Percentiles rank a stretch among this genome's conserved stretches.
Evolutionary conservation across 2,888 invertebrate genomes (phyloP).

Genomic region (Parascotia fuliginaria): DNA sequence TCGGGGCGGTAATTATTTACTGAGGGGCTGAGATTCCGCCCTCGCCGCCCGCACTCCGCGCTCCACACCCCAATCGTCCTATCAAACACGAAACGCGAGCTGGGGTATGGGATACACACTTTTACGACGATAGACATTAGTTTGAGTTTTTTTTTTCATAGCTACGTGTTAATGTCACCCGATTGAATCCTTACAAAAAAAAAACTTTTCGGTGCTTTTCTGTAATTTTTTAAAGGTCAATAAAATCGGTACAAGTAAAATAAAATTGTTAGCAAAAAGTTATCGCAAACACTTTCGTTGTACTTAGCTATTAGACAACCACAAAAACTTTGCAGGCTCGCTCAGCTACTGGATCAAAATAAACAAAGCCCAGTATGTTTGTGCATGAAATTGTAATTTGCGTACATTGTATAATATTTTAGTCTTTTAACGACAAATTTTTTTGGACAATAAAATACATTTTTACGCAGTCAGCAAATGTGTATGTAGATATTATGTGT

Average conservation of each 20-base stretch:
- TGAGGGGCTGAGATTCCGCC: slow-evolving; percentile 72
- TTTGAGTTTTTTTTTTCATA: slow-evolving; percentile 27
- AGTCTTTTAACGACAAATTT: not conserved
- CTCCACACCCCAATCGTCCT: slow-evolving; percentile 40
- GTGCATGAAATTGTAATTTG: slow-evolving; percentile 10
- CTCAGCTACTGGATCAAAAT: slow-evolving; percentile 22
- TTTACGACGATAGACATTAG: slow-evolving; percentile 36
- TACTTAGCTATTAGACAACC: slow-evolving; percentile 15
- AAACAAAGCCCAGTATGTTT: slow-evolving; percentile 14
- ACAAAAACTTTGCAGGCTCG: slow-evolving; percentile 14
- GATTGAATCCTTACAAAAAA: slow-evolving; percentile 8
- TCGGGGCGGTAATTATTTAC: slow-evolving; percentile 78
- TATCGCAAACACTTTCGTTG: slow-evolving; percentile 17
- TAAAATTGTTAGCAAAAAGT: slow-evolving; percentile 8
- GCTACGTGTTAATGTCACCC: slow-evolving; percentile 13
- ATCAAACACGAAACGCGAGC: slow-evolving; percentile 39
- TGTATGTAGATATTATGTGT: slow-evolving; percentile 25
- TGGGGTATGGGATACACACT: slow-evolving; percentile 34
- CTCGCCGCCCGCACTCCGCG: slow-evolving; percentile 46
- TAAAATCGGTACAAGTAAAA: not conserved
- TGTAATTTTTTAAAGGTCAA: slow-evolving; percentile 11
- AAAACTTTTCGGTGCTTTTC: no score
- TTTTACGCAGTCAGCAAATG: slow-evolving; percentile 6
- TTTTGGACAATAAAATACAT: not conserved
- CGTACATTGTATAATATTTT: slow-evolving; percentile 13